Conservation (phyloP, 2,113 vertebrate genomes). For the Eupsittula cactorum region DNA sequence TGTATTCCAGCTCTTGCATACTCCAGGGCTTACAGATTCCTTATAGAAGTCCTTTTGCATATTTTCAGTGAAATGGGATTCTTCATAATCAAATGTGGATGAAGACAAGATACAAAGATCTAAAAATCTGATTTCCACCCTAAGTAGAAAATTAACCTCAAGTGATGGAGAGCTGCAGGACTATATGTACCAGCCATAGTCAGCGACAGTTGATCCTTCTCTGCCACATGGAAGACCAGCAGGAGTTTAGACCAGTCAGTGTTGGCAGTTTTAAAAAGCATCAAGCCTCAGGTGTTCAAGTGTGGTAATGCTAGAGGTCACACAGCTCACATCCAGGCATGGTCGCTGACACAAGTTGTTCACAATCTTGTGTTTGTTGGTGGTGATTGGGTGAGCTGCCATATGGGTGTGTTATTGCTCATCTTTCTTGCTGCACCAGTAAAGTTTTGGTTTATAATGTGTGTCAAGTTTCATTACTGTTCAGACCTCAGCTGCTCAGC, state of each 20-base stretch:
- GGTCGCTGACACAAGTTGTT: neutral
- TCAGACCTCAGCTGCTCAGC: neutral
- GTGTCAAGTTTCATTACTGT: neutral
- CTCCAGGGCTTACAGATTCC: neutral
- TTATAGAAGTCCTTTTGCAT: neutral
- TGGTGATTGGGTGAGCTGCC: fast-evolving
- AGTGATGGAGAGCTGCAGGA: neutral
- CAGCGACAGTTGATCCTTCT: neutral
- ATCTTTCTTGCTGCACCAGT: neutral
- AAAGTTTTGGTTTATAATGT: neutral
- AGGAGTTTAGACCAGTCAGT: neutral
- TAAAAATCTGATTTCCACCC: neutral
- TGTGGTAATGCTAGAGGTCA: neutral
- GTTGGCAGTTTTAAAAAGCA: neutral
- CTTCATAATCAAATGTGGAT: neutral
- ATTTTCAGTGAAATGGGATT: neutral
- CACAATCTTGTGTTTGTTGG: neutral
- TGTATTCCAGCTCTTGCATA: neutral
- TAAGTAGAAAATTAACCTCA: neutral
- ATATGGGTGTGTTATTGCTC: fast-evolving
- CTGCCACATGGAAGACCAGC: neutral
- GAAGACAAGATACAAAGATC: neutral
- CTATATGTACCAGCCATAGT: neutral
- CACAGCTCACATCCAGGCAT: neutral
- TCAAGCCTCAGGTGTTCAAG: neutral